These are phyloP conservation scores for Mus pahari DNA, from an alignment of 2,113 vertebrate species.

Conservation along the genomic window DNA sequence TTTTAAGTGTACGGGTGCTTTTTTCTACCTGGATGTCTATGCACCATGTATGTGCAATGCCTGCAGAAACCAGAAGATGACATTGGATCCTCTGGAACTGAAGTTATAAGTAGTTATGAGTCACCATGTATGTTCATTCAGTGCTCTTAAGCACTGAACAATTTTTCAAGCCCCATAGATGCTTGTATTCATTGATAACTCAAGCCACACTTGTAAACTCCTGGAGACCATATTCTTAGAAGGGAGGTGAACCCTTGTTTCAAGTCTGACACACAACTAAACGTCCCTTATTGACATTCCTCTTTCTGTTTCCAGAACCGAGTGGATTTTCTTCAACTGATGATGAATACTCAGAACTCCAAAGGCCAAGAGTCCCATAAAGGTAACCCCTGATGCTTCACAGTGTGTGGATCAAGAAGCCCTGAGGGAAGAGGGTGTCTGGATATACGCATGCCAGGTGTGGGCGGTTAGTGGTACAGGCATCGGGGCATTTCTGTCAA, in stretches of 20 bases:
- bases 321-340: slow-evolving; percentile 89
- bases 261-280: not conserved
- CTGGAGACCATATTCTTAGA: not conserved
- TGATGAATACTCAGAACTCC: slow-evolving; percentile 89
- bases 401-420: not conserved
- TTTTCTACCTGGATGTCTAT: not conserved
- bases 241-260: not conserved
- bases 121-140: not conserved
- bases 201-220: not conserved
- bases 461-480: not conserved
- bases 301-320: slow-evolving; percentile 52
- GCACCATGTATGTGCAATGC: not conserved
- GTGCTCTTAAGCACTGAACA: not conserved
- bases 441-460: not conserved
- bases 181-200: not conserved
- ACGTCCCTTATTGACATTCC: not conserved
- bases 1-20: not conserved
- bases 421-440: not conserved
- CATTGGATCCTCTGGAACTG: not conserved
- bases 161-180: not conserved
- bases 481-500: not conserved
- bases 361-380: slow-evolving; percentile 31
- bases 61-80: not conserved
- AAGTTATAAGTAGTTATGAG: not conserved
- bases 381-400: slow-evolving; percentile 76